Evolutionary conservation across 2,888 invertebrate species (phyloP).

Genomic region (Lacanobia wlatinum): DNA sequence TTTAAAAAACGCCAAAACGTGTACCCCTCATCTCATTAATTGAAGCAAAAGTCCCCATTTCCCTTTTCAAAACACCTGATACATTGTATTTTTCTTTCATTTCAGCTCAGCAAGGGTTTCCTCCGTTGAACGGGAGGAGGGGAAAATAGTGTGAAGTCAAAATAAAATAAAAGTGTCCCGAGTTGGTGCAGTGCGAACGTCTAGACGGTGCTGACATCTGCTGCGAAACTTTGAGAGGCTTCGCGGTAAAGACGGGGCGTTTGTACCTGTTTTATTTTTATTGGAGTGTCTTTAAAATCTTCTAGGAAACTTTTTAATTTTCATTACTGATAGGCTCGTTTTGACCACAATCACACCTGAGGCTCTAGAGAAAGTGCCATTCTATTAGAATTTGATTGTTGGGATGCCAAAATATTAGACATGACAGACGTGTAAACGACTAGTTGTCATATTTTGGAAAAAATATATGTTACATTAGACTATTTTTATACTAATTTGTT

Average conservation of each 20-base stretch:
- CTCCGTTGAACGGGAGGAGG: conserved; percentile 10
- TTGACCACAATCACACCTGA: too few relatives aligned
- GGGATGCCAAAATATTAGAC: too few relatives aligned
- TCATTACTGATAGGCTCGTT: too few relatives aligned
- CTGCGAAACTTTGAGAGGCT: conserved; percentile 49
- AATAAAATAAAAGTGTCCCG: conserved; percentile 59
- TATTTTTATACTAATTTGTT: too few relatives aligned
- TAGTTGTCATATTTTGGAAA: too few relatives aligned
- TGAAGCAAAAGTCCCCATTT: conserved; percentile 10
- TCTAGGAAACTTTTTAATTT: neutral
- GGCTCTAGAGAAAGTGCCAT: too few relatives aligned
- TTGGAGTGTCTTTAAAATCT: neutral
- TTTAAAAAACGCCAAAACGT: neutral
- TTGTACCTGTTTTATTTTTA: conserved; percentile 13
- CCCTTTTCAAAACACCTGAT: conserved; percentile 39
- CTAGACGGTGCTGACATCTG: conserved; percentile 66
- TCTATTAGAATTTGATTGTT: too few relatives aligned
- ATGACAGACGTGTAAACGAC: too few relatives aligned
- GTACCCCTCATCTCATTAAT: neutral
- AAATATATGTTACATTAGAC: too few relatives aligned
- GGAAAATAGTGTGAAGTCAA: conserved; percentile 58
- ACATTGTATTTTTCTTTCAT: conserved; percentile 44
- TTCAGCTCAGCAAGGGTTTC: conserved; percentile 25
- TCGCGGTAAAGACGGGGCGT: conserved; percentile 34
- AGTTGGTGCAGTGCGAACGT: conserved; percentile 60